These are phyloP conservation scores for Gambusia yucatana DNA, from an alignment of 2,797 vertebrate species.

Conservation along the genomic window DNA sequence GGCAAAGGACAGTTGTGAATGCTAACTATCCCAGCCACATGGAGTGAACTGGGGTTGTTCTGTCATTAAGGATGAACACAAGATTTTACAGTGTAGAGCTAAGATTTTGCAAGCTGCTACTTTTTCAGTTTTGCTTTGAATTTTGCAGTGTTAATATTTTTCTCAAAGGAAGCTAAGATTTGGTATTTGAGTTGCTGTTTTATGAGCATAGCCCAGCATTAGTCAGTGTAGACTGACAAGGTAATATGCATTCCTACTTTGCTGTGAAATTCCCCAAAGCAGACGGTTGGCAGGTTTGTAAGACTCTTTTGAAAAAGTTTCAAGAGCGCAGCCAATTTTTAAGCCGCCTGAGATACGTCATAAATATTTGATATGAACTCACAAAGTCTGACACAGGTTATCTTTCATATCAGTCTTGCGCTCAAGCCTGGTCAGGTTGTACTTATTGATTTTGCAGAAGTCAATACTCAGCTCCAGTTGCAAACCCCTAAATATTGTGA, in stretches of 20 bases:
- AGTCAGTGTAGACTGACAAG: constrained; percentile 1
- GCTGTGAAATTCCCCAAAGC: constrained; percentile 12
- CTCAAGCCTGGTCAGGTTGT: constrained; percentile 30
- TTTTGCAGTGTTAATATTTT: not conserved
- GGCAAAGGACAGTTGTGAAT: not conserved
- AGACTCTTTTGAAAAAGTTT: constrained; percentile 31
- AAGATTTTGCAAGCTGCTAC: not conserved
- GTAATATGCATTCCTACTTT: constrained; percentile 3
- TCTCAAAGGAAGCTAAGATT: not conserved
- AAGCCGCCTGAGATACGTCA: constrained; percentile 26
- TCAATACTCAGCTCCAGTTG: constrained; percentile 41
- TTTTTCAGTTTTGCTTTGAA: not conserved
- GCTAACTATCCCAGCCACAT: not conserved
- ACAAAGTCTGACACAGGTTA: constrained; percentile 30
- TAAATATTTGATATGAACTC: constrained; percentile 48
- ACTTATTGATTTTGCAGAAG: constrained; percentile 52
- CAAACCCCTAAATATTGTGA: constrained; percentile 15
- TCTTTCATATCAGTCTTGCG: constrained; percentile 33
- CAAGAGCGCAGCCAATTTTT: constrained; percentile 20
- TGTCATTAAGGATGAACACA: not conserved
- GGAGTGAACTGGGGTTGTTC: not conserved
- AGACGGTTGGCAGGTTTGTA: not conserved
- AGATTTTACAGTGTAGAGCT: not conserved
- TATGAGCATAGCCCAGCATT: not conserved
- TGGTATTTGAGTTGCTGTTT: not conserved